Base-by-base conservation (phyloP, 2,113 vertebrate species). In the Panthera tigris region DNA sequence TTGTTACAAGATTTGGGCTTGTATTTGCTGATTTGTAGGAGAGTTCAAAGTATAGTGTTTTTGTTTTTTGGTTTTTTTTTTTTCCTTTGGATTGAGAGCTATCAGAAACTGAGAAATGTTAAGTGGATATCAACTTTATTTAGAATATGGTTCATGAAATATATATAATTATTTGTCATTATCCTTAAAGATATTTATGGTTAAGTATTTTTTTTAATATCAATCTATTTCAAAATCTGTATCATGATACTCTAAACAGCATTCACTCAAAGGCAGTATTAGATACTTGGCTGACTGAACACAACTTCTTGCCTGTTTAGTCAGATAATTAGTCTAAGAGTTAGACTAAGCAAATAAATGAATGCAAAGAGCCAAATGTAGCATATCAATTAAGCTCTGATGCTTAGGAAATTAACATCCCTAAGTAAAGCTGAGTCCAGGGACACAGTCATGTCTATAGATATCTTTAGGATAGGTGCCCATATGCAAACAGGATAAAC, bases 321-420 rank as follows among this genome's bases (percentile, higher is more conserved):
- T 71, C 41, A 88, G 84, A 88, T 12, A 52, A 69, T 81, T 74
- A 68, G 55, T n/a, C 39, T 79, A 71, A 84, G 48, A 94, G 41
- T 86, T 84, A 92, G 48, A 74, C 29, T 90, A 68, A 90, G 21
- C 15, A 89, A 68, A 80, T 80, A 69, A 86, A 92, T 89, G 29
- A 92, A 86, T 96, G 31, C 29, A 94, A 50, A 81, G 7, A 57
- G 63, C 19, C 78, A 96, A 86, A 57, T 71, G 14, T 11, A 78
- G 33, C 15, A 78, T 63, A 65, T 65, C 50, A 94, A 55, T 84
- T 92, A 85, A 52, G 5, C 1, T 10, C 39, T 94, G 55, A 81
- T 9, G 71, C 50, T 88, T 63, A 96, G n/a, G n/a, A 95, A 89
- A 80, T 87, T 68, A 90, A 50, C 39, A 31, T 71, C n/a, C 5